A percentile compares a stretch with the other conserved stretches of the same genome.
Evolutionary conservation across 2,113 vertebrate species (phyloP).

Genomic region (Recurvirostra avosetta): DNA sequence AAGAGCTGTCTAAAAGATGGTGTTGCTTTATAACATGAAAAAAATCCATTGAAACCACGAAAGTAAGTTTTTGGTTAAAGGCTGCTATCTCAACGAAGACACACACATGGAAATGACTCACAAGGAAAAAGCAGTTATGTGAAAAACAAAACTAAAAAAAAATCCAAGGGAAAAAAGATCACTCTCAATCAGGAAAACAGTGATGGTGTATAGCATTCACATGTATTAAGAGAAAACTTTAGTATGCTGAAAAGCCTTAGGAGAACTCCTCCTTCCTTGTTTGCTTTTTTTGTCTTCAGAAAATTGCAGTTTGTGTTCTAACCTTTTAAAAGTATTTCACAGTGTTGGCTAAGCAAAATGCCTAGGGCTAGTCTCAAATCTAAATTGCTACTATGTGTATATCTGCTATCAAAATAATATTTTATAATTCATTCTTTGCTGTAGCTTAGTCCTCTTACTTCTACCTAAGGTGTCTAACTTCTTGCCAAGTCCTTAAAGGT

Average conservation of each 20-base stretch:
- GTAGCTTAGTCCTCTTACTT: not conserved
- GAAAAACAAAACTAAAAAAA: not conserved
- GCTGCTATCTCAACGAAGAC: not conserved
- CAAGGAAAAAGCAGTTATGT: not conserved
- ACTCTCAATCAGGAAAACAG: not conserved
- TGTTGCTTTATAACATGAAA: not conserved
- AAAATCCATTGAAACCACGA: not conserved
- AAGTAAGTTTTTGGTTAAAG: not conserved
- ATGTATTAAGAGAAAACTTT: not conserved
- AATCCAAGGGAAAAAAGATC: not conserved
- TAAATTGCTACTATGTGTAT: not conserved
- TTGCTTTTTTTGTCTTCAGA: not conserved
- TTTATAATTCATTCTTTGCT: not conserved
- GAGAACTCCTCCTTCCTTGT: not conserved
- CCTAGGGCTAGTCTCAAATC: not conserved
- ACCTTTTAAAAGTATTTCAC: not conserved
- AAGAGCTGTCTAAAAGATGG: not conserved
- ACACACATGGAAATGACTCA: not conserved
- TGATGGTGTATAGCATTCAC: not conserved
- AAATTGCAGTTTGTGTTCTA: not conserved
- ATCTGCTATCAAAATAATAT: not conserved
- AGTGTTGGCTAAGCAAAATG: not conserved
- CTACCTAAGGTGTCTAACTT: not conserved
- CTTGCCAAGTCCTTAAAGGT: not conserved
- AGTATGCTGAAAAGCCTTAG: not conserved